These are phyloP conservation scores for Lophotriccus pileatus DNA, from an alignment of 2,797 vertebrate genomes.

Conservation along the genomic window DNA sequence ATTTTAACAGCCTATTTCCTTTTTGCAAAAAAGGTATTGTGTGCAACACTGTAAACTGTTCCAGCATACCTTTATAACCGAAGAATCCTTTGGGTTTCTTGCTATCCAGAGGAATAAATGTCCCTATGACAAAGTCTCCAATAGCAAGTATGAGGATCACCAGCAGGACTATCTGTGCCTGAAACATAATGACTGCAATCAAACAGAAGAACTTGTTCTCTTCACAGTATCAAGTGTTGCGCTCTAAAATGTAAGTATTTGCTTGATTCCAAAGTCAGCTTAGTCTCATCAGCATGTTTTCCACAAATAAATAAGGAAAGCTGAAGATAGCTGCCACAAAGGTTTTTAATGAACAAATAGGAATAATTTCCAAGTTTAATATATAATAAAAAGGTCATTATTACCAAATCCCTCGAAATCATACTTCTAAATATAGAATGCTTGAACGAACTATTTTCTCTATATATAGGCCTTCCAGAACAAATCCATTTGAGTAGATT, in stretches of 20 bases:
- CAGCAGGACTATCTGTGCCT: conserved; percentile 97
- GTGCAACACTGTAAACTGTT: background rate
- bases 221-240: background rate
- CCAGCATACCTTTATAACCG: conserved; percentile 86
- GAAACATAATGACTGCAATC: conserved; percentile 20
- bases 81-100: conserved; percentile 90
- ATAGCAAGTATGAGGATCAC: conserved; percentile 91
- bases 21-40: background rate
- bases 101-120: conserved; percentile 86
- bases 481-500: background rate
- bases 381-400: background rate
- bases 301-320: background rate
- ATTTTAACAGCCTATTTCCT: background rate
- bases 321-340: background rate
- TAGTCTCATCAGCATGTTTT: background rate
- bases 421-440: background rate
- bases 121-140: conserved; percentile 90
- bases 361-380: background rate
- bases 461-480: background rate
- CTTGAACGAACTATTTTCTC: background rate
- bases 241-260: background rate
- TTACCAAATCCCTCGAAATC: rapidly evolving
- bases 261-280: background rate
- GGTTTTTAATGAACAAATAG: background rate
- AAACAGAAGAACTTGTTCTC: background rate